Evolutionary conservation across 2,888 invertebrate genomes (phyloP).

Genomic region (Tenthredo amoena): DNA sequence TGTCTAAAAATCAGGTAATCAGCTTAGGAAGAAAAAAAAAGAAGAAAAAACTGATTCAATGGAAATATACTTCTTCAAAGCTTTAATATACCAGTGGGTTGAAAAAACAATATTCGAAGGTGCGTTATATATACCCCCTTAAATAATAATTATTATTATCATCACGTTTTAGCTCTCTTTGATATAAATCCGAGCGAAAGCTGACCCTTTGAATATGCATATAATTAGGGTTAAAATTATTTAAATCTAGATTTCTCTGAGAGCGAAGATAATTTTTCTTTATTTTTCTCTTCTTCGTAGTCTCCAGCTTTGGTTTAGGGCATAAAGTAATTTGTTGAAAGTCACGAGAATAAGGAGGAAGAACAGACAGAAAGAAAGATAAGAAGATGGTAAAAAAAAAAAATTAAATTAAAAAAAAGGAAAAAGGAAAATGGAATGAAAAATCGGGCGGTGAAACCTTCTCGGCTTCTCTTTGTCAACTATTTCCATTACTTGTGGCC

Average conservation of each 20-base stretch:
- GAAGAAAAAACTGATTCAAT: too few relatives aligned
- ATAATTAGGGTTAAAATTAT: slow-evolving; percentile 4
- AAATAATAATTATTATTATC: slow-evolving; percentile 10
- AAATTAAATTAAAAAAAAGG: not conserved
- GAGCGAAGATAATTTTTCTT: not conserved
- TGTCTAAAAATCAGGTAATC: too few relatives aligned
- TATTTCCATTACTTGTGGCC: slow-evolving; percentile 38
- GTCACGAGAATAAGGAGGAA: not conserved
- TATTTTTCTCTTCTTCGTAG: not conserved
- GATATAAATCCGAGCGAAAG: not conserved
- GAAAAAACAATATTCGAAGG: not conserved
- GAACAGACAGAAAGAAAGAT: not conserved
- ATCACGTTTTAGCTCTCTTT: slow-evolving; percentile 20
- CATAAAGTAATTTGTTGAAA: not conserved
- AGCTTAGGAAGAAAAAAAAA: too few relatives aligned
- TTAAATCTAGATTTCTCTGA: slow-evolving; percentile 10
- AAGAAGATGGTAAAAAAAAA: not conserved
- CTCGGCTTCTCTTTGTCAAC: slow-evolving; percentile 29
- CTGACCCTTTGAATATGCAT: slow-evolving; percentile 10
- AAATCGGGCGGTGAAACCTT: not conserved
- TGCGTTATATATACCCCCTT: too few relatives aligned
- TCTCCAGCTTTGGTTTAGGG: not conserved
- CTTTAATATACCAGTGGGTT: too few relatives aligned
- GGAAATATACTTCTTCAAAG: too few relatives aligned
- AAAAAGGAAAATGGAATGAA: not conserved